A percentile compares a stretch with the other conserved stretches of the same genome.
These are phyloP conservation scores for Dascyllus trimaculatus DNA, from an alignment of 2,113 vertebrate genomes.

Conservation along the genomic window DNA sequence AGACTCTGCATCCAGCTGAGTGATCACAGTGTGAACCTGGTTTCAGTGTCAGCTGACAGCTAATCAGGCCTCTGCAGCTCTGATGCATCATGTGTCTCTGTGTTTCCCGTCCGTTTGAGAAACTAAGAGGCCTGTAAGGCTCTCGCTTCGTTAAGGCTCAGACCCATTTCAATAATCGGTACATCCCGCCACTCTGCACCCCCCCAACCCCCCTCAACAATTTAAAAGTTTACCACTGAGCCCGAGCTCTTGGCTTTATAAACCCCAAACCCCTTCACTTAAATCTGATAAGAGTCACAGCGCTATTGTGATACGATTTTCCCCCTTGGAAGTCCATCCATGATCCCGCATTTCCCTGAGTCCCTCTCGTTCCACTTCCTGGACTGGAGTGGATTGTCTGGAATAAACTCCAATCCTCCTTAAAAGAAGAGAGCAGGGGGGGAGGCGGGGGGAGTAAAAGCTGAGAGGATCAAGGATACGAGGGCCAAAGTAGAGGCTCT, in stretches of 20 bases:
- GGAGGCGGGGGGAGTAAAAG: constrained; percentile 50
- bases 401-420: constrained; percentile 86
- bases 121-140: constrained; percentile 32
- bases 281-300: constrained; percentile 83
- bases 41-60: constrained; percentile 23
- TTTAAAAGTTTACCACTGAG: constrained; percentile 74
- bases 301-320: constrained; percentile 82
- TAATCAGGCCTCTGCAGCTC: constrained; percentile 23
- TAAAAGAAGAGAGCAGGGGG: constrained; percentile 65
- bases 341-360: constrained; percentile 79
- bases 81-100: constrained; percentile 11
- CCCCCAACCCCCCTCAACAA: constrained; percentile 3
- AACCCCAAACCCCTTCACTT: constrained; percentile 68
- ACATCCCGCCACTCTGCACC: background rate
- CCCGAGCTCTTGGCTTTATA: constrained; percentile 68
- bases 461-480: constrained; percentile 79
- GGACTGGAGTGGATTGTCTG: constrained; percentile 81
- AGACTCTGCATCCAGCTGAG: background rate
- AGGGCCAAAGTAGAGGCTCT: constrained; percentile 75
- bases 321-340: constrained; percentile 73
- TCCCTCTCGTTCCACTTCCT: constrained; percentile 80
- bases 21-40: constrained; percentile 14
- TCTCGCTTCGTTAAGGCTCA: constrained; percentile 38
- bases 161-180: constrained; percentile 66
- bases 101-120: constrained; percentile 38